Evolutionary conservation across 2,888 invertebrate species (phyloP).

Genomic region (Trisateles emortualis): DNA sequence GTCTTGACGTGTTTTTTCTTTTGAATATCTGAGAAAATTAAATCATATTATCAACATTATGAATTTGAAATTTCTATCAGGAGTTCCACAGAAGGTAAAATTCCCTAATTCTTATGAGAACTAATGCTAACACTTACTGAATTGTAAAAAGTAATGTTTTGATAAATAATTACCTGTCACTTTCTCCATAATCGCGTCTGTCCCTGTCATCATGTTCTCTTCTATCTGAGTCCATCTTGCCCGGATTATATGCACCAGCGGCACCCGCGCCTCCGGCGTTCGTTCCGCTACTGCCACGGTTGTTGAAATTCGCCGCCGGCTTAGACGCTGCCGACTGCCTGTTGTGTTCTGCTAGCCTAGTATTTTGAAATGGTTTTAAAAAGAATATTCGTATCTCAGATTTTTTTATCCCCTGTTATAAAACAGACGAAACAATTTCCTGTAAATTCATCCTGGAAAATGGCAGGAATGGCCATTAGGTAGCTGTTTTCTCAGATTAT

Average conservation of each 20-base stretch:
- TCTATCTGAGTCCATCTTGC: conserved; percentile 68
- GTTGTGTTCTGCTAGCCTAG: conserved; percentile 80
- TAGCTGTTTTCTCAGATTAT: background rate
- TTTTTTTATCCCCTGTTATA: background rate
- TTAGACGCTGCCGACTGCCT: conserved; percentile 60
- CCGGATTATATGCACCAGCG: conserved; percentile 58
- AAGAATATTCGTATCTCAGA: background rate
- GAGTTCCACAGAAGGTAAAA: no score
- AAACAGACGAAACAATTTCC: conserved; percentile 4
- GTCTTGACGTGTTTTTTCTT: conserved; percentile 77
- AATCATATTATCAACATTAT: background rate
- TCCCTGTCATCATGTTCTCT: conserved; percentile 81
- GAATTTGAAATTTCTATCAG: no score
- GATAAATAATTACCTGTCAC: conserved; percentile 65
- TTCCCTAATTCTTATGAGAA: no score
- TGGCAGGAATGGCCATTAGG: background rate
- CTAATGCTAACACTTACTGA: no score
- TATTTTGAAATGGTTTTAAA: conserved; percentile 10
- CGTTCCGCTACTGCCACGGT: conserved; percentile 48
- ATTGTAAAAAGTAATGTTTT: no score
- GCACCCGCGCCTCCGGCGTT: conserved; percentile 36
- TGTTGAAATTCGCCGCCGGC: conserved; percentile 47
- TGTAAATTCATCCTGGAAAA: conserved; percentile 12
- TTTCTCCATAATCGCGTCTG: conserved; percentile 73
- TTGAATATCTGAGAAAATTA: conserved; percentile 72